These are phyloP conservation scores for Mesaphorura yosii DNA, from an alignment of 1,140 invertebrate species.

Conservation along the genomic window DNA sequence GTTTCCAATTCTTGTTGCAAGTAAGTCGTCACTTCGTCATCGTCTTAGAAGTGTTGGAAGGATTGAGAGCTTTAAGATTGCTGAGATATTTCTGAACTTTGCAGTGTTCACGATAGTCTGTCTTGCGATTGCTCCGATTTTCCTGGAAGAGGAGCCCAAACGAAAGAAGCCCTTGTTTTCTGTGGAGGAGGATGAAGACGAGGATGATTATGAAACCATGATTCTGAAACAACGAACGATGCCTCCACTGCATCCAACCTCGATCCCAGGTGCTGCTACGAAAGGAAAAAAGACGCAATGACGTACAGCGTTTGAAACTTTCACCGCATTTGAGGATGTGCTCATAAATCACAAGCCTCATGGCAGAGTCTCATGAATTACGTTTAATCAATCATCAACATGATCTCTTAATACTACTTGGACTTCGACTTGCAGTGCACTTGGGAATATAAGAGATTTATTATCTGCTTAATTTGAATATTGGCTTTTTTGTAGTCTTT, in stretches of 20 bases:
- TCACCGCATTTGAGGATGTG: no score
- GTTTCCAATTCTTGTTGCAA: slow-evolving; percentile 26
- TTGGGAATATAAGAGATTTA: no score
- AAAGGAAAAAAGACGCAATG: slow-evolving; percentile 16
- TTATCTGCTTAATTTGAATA: slow-evolving; percentile 11
- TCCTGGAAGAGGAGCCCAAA: slow-evolving; percentile 24
- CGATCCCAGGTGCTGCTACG: slow-evolving; percentile 5
- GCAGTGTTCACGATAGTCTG: slow-evolving; percentile 28
- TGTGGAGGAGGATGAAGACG: slow-evolving; percentile 18
- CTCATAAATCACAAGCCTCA: no score
- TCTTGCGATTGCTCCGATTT: slow-evolving; percentile 27
- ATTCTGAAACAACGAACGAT: slow-evolving; percentile 14
- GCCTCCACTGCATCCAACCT: slow-evolving; percentile 9
- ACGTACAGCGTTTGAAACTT: no score
- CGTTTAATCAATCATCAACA: no score
- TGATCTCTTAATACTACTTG: no score
- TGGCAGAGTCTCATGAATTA: no score
- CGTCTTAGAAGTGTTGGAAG: neutral
- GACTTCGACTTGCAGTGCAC: no score
- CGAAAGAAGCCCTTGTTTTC: slow-evolving; percentile 1
- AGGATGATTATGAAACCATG: slow-evolving; percentile 17
- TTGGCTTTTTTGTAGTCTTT: slow-evolving; percentile 60
- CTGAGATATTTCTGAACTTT: no score
- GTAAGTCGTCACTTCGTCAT: slow-evolving; percentile 13
- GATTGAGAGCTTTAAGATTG: neutral